A percentile compares a stretch with the other conserved stretches of the same genome.
phyloP scores from a whole-genome alignment of 2,888 invertebrate genomes.

The Muscina levida region DNA sequence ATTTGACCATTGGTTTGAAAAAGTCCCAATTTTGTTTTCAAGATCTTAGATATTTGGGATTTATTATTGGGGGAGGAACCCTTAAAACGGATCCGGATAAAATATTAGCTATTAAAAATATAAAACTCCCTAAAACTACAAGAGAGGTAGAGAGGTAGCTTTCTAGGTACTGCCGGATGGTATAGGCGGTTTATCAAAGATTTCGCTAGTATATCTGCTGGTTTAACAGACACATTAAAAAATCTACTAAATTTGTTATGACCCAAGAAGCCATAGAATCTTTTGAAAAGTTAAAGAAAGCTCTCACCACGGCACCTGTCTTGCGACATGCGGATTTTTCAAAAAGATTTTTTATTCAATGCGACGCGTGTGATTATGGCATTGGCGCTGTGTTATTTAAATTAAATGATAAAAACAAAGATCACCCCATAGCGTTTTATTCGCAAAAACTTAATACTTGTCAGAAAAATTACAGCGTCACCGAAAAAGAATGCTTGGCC shows the following conservation, averaged over 20 bases:
- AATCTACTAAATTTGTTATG: background rate
- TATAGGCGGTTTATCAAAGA: slow-evolving; percentile 1
- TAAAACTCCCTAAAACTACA: slow-evolving; percentile 1
- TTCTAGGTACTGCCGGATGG: too few relatives aligned
- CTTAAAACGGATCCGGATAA: slow-evolving; percentile 46
- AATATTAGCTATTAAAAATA: slow-evolving; percentile 13
- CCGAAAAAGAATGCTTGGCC: too few relatives aligned
- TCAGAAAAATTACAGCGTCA: too few relatives aligned
- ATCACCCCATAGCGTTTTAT: too few relatives aligned
- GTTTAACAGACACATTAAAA: background rate
- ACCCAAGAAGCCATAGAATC: too few relatives aligned
- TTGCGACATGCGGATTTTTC: too few relatives aligned
- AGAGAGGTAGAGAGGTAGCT: slow-evolving; percentile 8
- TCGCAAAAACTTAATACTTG: too few relatives aligned
- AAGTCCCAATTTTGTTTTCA: too few relatives aligned
- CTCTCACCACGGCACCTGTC: too few relatives aligned
- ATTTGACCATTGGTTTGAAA: slow-evolving; percentile 45
- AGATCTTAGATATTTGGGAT: slow-evolving; percentile 49
- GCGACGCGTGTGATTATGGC: too few relatives aligned
- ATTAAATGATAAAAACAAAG: slow-evolving; percentile 20
- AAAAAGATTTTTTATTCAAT: too few relatives aligned
- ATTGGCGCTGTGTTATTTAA: background rate
- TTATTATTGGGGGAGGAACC: slow-evolving; percentile 28
- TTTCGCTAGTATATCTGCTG: background rate
- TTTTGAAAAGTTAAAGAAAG: too few relatives aligned